These are phyloP conservation scores for Diadema setosum DNA, from an alignment of 35 echinoderm and acorn worm species.

Conservation along the genomic window DNA sequence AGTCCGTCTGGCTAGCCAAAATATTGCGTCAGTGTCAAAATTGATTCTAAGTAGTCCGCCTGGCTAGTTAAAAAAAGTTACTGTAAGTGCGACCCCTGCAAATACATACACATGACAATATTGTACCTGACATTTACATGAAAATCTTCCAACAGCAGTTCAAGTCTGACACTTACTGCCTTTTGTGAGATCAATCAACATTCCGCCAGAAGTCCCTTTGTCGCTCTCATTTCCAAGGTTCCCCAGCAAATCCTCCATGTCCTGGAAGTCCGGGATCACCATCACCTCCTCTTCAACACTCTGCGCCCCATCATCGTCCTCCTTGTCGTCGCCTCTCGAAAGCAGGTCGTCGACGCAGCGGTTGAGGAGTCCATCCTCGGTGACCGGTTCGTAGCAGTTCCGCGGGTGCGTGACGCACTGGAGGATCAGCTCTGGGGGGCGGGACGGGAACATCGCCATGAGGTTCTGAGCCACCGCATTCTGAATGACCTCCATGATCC, in stretches of 20 bases:
- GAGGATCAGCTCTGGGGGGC: background rate
- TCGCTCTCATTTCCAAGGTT: too few species aligned
- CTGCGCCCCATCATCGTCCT: background rate
- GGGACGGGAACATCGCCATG: background rate
- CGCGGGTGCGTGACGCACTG: background rate
- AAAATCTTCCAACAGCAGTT: background rate
- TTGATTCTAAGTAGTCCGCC: too few species aligned
- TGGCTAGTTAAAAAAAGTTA: too few species aligned
- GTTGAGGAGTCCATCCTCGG: background rate
- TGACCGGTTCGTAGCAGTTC: background rate
- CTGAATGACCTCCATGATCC: background rate
- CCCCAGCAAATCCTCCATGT: background rate
- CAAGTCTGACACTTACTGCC: background rate
- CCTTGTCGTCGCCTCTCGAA: background rate
- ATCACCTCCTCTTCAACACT: too few species aligned
- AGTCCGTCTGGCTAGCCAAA: too few species aligned
- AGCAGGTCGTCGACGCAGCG: constrained; percentile 11
- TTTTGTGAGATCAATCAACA: background rate
- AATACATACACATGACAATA: too few species aligned
- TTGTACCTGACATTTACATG: too few species aligned
- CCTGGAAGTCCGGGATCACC: background rate
- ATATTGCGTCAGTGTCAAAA: too few species aligned
- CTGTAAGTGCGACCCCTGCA: too few species aligned
- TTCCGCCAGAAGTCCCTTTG: too few species aligned
- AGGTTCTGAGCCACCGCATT: background rate